These are phyloP conservation scores for Perognathus longimembris DNA, from an alignment of 2,113 vertebrate species.

Conservation along the genomic window DNA sequence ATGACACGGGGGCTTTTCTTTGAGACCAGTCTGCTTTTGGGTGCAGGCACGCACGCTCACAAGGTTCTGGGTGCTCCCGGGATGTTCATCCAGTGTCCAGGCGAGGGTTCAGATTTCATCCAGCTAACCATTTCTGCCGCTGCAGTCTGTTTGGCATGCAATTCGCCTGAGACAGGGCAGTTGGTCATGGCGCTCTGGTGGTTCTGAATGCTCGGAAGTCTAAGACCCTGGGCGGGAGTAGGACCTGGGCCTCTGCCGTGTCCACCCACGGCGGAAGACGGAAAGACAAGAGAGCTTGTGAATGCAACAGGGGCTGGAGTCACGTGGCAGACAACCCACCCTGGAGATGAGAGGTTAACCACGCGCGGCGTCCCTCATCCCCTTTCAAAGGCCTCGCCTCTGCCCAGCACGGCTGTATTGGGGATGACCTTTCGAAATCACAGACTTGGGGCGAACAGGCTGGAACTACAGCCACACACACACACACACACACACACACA, in stretches of 20 bases:
- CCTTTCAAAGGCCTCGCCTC: not conserved
- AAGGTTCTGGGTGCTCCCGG: accelerated
- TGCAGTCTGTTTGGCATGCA: too few relatives aligned
- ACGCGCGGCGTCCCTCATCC: too few relatives aligned
- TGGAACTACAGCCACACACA: not conserved
- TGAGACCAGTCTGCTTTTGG: accelerated
- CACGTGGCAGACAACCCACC: not conserved
- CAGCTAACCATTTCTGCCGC: not conserved
- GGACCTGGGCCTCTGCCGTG: not conserved
- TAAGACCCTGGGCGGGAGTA: not conserved
- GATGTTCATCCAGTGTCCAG: accelerated
- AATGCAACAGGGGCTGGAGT: not conserved
- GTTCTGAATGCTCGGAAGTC: not conserved
- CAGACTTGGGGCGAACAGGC: not conserved
- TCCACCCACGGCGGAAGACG: not conserved
- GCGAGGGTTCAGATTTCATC: accelerated
- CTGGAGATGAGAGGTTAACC: too few relatives aligned
- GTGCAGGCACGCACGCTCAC: accelerated
- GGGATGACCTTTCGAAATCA: too few relatives aligned
- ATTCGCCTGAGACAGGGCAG: not conserved
- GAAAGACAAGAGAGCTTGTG: not conserved
- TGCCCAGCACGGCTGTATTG: too few relatives aligned
- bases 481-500: not conserved
- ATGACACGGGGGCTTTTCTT: not conserved
- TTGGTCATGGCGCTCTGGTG: not conserved